Conservation (phyloP, 2,797 vertebrate species). For the Notamacropus eugenii region DNA sequence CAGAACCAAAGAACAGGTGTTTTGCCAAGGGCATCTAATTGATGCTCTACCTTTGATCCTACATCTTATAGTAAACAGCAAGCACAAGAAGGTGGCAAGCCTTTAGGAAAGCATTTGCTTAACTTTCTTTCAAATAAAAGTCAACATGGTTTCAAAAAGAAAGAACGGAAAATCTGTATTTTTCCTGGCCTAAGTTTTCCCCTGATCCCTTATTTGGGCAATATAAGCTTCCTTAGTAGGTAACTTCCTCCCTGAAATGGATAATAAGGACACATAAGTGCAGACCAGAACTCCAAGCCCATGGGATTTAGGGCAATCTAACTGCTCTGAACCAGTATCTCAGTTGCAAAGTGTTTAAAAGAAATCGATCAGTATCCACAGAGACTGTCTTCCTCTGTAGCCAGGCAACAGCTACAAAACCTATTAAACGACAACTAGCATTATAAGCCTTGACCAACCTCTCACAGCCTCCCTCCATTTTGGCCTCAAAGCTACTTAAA, state of each 20-base stretch:
- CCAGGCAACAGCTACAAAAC: neutral
- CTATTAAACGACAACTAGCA: neutral
- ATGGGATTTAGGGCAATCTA: fast-evolving
- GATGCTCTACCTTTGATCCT: neutral
- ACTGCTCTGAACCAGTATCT: neutral
- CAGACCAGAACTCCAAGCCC: neutral
- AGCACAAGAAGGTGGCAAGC: neutral
- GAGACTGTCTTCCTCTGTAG: neutral
- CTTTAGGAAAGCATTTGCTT: neutral
- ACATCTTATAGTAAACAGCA: neutral
- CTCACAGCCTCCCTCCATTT: neutral
- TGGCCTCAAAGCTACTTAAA: neutral
- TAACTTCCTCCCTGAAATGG: neutral
- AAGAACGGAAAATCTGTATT: neutral
- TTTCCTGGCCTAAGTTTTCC: neutral
- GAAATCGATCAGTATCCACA: neutral
- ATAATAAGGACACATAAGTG: neutral
- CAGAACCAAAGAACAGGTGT: neutral
- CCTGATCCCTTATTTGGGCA: neutral
- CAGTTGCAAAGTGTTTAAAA: too few relatives aligned
- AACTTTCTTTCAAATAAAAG: constrained; percentile 14
- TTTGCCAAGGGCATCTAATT: neutral
- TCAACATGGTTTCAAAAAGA: constrained; percentile 13
- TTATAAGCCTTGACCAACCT: neutral
- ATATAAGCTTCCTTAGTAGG: neutral